Evolutionary conservation across 1,140 invertebrate genomes (phyloP).

Genomic region (Nomia melanderi): DNA sequence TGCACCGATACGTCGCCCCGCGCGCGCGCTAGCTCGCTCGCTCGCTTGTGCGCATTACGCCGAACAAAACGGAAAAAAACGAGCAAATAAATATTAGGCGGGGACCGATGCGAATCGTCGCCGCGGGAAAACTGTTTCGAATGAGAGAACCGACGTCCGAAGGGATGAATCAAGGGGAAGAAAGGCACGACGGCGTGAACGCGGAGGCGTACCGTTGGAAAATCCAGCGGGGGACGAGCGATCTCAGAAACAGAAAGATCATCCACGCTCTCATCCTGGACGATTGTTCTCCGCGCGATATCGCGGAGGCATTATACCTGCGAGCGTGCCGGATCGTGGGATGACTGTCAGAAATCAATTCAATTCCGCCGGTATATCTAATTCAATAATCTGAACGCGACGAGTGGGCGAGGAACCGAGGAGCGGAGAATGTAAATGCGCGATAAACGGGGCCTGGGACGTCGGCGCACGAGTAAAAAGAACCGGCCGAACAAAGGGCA

Average conservation of each 20-base stretch:
- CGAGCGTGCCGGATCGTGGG: conserved; percentile 54
- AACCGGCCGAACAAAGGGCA: conserved; percentile 59
- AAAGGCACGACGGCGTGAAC: conserved; percentile 9
- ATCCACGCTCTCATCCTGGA: not conserved
- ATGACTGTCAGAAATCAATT: conserved; percentile 79
- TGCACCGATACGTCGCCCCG: conserved; percentile 43
- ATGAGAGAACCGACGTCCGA: conserved; percentile 5
- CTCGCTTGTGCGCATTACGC: conserved; percentile 21
- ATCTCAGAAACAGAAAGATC: not conserved
- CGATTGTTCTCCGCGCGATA: conserved; percentile 17
- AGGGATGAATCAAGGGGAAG: no score
- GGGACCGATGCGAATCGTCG: not conserved
- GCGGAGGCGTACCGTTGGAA: not conserved
- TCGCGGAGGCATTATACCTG: conserved; percentile 38
- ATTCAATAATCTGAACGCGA: conserved; percentile 73
- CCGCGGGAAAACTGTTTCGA: not conserved
- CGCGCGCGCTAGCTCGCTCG: no score
- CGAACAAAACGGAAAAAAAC: conserved; percentile 10
- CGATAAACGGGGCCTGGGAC: conserved; percentile 71
- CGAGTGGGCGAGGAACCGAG: conserved; percentile 63
- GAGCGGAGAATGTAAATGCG: conserved; percentile 66
- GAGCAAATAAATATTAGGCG: conserved; percentile 32
- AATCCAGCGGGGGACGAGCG: not conserved
- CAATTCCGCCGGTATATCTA: conserved; percentile 76
- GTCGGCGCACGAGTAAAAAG: conserved; percentile 31